These are phyloP conservation scores for Cisticola juncidis DNA, from an alignment of 2,113 vertebrate genomes.

Conservation along the genomic window DNA sequence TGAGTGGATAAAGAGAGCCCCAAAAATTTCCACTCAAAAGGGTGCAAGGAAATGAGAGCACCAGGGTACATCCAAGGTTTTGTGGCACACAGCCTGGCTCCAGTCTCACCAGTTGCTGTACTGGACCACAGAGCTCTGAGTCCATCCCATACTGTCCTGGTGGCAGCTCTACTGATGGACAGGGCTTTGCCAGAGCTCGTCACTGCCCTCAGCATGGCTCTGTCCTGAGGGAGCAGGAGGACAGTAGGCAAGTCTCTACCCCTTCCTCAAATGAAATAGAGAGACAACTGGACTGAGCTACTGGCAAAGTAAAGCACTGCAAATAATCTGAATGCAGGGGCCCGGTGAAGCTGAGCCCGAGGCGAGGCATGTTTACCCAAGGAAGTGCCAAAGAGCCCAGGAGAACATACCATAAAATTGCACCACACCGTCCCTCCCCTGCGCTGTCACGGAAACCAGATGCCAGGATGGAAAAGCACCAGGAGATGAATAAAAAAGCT, in stretches of 20 bases:
- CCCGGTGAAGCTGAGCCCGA: background rate
- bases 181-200: background rate
- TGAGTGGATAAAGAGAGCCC: background rate
- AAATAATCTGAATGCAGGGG: background rate
- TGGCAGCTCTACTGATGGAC: background rate
- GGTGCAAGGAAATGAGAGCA: background rate
- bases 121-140: background rate
- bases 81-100: background rate
- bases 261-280: background rate
- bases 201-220: background rate
- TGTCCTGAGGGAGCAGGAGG: background rate
- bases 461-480: slow-evolving; percentile 32
- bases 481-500: background rate
- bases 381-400: slow-evolving; percentile 7
- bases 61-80: background rate
- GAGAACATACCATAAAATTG: slow-evolving; percentile 15
- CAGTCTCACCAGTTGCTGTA: background rate
- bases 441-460: background rate
- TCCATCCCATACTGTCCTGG: background rate
- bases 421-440: background rate
- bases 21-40: background rate
- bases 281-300: background rate
- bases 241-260: background rate
- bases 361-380: background rate
- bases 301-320: background rate